phyloP scores from a whole-genome alignment of 2,888 invertebrate genomes.

The Chymomyza amoena region DNA sequence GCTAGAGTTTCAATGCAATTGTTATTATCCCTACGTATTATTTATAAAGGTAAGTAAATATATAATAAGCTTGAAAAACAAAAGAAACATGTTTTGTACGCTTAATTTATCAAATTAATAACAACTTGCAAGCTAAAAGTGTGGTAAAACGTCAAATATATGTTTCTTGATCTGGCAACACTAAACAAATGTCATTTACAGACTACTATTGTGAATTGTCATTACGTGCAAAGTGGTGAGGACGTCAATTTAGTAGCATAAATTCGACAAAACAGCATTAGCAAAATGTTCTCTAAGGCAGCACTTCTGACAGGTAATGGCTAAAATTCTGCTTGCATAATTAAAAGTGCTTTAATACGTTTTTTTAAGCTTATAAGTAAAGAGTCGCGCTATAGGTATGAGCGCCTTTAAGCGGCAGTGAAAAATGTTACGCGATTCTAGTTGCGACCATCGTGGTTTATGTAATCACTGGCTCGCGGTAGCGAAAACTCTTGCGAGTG shows the following conservation, averaged over 20 bases:
- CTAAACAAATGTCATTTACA: constrained; percentile 21
- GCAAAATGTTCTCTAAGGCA: constrained; percentile 85
- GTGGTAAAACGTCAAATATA: not conserved
- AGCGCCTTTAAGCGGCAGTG: constrained; percentile 41
- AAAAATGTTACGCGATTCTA: constrained; percentile 65
- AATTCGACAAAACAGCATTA: constrained; percentile 70
- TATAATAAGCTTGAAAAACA: not conserved
- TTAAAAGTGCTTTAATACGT: not conserved
- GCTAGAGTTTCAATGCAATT: constrained; percentile 1
- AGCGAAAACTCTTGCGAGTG: constrained; percentile 34
- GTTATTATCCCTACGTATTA: constrained; percentile 2
- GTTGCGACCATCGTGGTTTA: constrained; percentile 68
- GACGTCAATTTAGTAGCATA: constrained; percentile 59
- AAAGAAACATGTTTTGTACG: not conserved
- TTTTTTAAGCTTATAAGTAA: not conserved
- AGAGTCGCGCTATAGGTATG: too few relatives aligned
- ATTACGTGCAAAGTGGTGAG: constrained; percentile 24
- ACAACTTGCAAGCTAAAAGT: not conserved
- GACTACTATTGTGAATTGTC: constrained; percentile 35
- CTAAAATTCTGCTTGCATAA: not conserved
- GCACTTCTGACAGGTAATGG: constrained; percentile 84
- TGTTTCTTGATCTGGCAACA: constrained; percentile 28
- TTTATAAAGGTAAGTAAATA: constrained; percentile 3
- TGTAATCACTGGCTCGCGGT: constrained; percentile 70
- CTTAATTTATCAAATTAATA: not conserved